phyloP scores from a whole-genome alignment of 2,113 vertebrate genomes.

The Chaetorhynchus papuensis region DNA sequence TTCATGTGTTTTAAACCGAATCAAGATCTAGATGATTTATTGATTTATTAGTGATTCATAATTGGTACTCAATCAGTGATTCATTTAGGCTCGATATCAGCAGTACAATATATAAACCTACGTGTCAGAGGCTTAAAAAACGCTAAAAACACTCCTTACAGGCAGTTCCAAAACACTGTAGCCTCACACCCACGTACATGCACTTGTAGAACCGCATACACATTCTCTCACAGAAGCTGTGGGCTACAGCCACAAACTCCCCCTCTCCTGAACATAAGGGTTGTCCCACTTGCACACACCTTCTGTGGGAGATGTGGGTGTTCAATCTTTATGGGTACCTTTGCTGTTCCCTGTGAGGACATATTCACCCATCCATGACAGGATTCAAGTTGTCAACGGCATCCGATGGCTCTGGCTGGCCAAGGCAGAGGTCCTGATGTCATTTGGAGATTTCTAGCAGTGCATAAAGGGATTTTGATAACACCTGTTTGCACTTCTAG shows the following conservation, averaged over 20 bases:
- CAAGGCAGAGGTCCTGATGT: background rate
- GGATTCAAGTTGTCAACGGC: background rate
- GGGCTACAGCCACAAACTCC: fast-evolving
- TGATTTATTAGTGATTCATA: background rate
- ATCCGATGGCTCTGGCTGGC: background rate
- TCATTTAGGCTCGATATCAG: background rate
- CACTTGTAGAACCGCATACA: background rate
- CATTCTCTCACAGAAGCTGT: background rate
- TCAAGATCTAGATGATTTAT: background rate
- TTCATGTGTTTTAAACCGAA: background rate
- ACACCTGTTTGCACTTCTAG: background rate
- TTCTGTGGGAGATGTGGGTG: background rate
- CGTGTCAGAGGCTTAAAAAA: background rate
- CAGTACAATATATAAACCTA: background rate
- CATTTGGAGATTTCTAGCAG: background rate
- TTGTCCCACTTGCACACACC: background rate
- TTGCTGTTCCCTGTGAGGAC: fast-evolving
- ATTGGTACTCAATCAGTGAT: background rate
- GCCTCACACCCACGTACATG: background rate
- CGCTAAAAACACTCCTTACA: background rate
- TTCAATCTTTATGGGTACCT: background rate
- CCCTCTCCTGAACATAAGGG: fast-evolving
- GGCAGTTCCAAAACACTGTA: background rate
- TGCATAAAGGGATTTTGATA: background rate
- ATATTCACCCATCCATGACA: background rate